A percentile compares a stretch with the other conserved stretches of the same genome.
Conservation (phyloP, 2,797 vertebrate species). For the Dendrocincla fuliginosa region DNA sequence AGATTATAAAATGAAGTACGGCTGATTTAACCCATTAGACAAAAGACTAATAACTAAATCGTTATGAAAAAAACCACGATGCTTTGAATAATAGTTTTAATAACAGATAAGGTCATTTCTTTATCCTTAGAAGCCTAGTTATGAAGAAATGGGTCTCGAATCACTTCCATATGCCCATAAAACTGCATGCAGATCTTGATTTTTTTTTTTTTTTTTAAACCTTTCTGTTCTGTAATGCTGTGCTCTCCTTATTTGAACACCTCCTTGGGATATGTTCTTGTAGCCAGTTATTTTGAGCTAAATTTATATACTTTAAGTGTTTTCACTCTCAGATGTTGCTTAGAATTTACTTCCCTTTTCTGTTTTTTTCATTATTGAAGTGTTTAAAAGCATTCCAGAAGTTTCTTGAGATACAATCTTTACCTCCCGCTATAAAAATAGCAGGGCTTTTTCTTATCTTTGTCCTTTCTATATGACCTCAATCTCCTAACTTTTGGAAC, state of each 20-base stretch:
- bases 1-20: background rate
- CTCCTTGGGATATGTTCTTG: background rate
- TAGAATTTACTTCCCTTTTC: background rate
- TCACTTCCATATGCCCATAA: background rate
- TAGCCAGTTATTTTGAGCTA: background rate
- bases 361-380: conserved; percentile 6
- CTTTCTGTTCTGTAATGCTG: background rate
- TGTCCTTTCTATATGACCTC: background rate
- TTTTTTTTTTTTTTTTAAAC: background rate
- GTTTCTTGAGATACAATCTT: background rate
- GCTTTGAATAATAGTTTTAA: background rate
- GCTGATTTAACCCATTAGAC: background rate
- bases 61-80: background rate
- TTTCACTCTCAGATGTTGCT: background rate
- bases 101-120: background rate
- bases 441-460: background rate
- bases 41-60: background rate
- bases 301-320: background rate
- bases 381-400: conserved; percentile 28
- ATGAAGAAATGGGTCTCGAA: conserved; percentile 18
- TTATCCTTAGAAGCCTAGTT: conserved; percentile 12
- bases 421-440: background rate
- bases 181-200: background rate
- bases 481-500: background rate
- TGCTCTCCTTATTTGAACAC: background rate